Conservation (phyloP, 1,140 invertebrate species). For the Nephotettix cincticeps region DNA sequence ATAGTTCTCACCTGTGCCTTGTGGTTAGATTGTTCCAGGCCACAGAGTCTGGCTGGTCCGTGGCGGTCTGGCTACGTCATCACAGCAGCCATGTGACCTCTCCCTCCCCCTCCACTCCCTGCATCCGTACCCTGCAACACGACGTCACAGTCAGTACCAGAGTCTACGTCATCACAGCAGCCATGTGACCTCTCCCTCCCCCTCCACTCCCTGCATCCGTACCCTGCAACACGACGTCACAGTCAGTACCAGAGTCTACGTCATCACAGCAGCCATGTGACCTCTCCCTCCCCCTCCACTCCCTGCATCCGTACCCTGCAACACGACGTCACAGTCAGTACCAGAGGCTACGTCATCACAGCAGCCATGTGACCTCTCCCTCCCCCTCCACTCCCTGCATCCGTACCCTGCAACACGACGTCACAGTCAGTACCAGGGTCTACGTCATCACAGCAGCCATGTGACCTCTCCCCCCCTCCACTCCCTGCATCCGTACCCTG, state of each 20-base stretch:
- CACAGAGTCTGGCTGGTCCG: slow-evolving; percentile 14
- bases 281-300: background rate
- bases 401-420: background rate
- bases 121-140: background rate
- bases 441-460: too few species aligned
- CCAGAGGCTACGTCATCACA: background rate
- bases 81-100: background rate
- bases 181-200: background rate
- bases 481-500: background rate
- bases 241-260: background rate
- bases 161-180: background rate
- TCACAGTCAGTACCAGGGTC: background rate
- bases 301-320: background rate
- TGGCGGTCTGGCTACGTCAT: slow-evolving; percentile 3
- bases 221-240: background rate
- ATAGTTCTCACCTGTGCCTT: slow-evolving; percentile 1
- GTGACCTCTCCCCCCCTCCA: background rate
- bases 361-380: background rate
- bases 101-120: background rate
- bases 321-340: background rate
- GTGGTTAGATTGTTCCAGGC: slow-evolving; percentile 7
- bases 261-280: background rate
- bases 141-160: background rate
- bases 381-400: background rate
- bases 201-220: background rate